Evolutionary conservation across 2,888 invertebrate species (phyloP).

Genomic region (Diplolepis rosae): DNA sequence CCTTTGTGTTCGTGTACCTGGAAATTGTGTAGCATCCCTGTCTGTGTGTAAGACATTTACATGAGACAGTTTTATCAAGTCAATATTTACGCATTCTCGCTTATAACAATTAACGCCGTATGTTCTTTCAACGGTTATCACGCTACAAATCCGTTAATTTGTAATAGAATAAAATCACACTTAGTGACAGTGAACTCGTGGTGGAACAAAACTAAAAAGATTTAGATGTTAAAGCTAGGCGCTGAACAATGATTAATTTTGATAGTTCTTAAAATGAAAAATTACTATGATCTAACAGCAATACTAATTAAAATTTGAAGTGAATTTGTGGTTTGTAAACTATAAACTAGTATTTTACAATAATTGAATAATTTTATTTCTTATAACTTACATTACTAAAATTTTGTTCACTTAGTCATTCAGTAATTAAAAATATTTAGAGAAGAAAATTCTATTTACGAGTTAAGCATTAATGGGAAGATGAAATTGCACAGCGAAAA

Average conservation of each 20-base stretch:
- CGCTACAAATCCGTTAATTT: constrained; percentile 64
- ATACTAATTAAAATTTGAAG: no score
- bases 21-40: constrained; percentile 17
- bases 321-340: not conserved
- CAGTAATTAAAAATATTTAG: no score
- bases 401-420: no score
- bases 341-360: not conserved
- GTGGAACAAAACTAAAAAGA: not conserved
- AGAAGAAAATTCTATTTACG: not conserved
- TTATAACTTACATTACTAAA: no score
- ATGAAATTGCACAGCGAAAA: not conserved
- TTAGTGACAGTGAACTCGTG: not conserved
- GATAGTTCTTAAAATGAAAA: not conserved
- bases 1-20: not conserved
- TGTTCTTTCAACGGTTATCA: constrained; percentile 51
- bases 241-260: not conserved
- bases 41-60: constrained; percentile 56
- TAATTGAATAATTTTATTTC: not conserved
- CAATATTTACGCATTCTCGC: constrained; percentile 53
- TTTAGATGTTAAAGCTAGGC: not conserved
- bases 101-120: constrained; percentile 59
- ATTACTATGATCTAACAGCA: no score
- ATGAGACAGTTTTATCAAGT: constrained; percentile 52
- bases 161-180: constrained; percentile 51
- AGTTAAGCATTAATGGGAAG: not conserved